Base-by-base conservation (phyloP, 2,888 invertebrate species). In the Lasioglossum calceatum region DNA sequence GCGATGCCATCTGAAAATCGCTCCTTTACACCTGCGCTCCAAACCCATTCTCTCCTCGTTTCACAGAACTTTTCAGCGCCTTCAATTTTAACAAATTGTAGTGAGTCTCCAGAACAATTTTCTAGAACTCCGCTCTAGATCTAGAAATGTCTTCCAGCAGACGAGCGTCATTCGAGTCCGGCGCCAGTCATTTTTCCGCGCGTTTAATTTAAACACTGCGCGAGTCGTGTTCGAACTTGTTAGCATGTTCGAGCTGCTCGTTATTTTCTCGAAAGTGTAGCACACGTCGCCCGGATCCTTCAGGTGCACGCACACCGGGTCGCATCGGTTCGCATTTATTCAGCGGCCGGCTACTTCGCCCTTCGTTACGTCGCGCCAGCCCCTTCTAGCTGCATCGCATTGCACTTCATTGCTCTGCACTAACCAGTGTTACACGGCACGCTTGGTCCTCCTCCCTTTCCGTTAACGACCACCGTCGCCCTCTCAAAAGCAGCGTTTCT, bases 321-420 rank as follows among this genome's bases (percentile, higher is more conserved):
- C 27, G 54, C 81, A 80, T 85, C 80, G 73, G 67, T 27, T 84
- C 64, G 77, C 67, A 50, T 61, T 76, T 42, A 73, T 67, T 39
- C 79, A 54, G 23, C 36, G 19, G 58, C 23, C 10, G 42, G 50
- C 54, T 74, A 61, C 73, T 77, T 64, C 23, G 64, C 36, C 58
- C 70, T 75, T 76, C 78, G 71, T 77, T 64, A 78, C 58, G 54
- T 3, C 32, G 54, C 50, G 2, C 54, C 67, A 32, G 27, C 74
- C 75, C 74, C 54, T 42, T 44, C 44, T n/a, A 77, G 61, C 72
- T 54, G 70, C 76, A 47, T 50, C 58, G 73, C 79, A 42, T 77
- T 79, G 82, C 79, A 79, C 76, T 80, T 82, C 73, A 71, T 83
- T 72, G 86, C 85, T 87, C 87, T 78, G 78, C 64, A 50, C 75